phyloP scores from a whole-genome alignment of 2,113 vertebrate species.

The Odocoileus virginianus region DNA sequence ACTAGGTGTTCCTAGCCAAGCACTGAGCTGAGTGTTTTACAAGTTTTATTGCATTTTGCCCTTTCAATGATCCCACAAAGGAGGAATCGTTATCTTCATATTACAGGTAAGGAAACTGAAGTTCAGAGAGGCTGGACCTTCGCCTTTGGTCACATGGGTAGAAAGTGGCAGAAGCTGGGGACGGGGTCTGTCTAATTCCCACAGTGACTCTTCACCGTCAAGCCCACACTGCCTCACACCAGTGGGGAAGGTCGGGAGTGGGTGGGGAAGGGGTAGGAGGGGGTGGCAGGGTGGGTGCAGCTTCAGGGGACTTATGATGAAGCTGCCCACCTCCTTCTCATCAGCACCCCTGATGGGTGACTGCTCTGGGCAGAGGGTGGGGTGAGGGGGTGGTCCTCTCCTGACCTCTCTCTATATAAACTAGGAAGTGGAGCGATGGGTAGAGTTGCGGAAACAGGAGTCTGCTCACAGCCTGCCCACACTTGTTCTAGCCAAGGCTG shows the following conservation, averaged over 20 bases:
- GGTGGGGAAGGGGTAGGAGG: background rate
- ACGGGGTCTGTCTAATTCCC: background rate
- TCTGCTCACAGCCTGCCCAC: background rate
- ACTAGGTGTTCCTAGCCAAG: background rate
- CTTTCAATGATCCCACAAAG: background rate
- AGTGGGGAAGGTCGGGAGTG: background rate
- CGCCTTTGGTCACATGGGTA: background rate
- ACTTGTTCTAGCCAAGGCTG: constrained; percentile 24
- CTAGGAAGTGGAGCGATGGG: background rate
- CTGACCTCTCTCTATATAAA: constrained; percentile 39
- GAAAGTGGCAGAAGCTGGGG: background rate
- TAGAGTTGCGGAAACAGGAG: constrained; percentile 26
- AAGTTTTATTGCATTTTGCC: background rate
- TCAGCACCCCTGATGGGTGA: background rate
- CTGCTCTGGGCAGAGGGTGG: background rate
- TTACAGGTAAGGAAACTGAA: background rate
- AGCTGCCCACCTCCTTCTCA: background rate
- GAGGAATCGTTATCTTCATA: background rate
- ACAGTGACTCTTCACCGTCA: background rate
- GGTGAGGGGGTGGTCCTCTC: background rate
- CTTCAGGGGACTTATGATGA: background rate
- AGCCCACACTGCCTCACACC: background rate
- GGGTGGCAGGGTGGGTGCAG: background rate
- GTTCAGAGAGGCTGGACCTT: background rate
- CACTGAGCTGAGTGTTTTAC: background rate